These are phyloP conservation scores for Thamnaconus septentrionalis DNA, from an alignment of 2,113 vertebrate species.

Conservation along the genomic window DNA sequence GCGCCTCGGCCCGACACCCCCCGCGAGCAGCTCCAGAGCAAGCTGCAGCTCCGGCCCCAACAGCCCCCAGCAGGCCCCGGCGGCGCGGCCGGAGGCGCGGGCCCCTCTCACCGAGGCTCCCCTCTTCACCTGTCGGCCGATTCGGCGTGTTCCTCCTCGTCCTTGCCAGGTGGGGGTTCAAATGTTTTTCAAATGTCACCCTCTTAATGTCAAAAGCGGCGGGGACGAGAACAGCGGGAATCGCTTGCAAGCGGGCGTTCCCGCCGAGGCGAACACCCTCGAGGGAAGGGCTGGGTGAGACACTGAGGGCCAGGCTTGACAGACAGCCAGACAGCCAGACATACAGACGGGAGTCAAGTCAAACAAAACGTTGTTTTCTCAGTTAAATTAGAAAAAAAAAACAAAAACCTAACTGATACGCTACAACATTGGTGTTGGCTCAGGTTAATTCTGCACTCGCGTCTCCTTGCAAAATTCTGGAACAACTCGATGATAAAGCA, in stretches of 20 bases:
- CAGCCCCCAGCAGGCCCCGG: constrained; percentile 36
- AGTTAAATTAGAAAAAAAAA: constrained; percentile 20
- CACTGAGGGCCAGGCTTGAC: constrained; percentile 6
- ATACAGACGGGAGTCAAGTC: constrained; percentile 19
- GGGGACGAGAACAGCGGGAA: constrained; percentile 62
- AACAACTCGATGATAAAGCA: constrained; percentile 2
- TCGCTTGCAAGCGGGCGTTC: constrained; percentile 38
- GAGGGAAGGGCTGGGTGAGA: constrained; percentile 47
- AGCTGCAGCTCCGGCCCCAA: constrained; percentile 41
- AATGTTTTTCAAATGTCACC: constrained; percentile 44
- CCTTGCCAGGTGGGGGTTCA: constrained; percentile 69
- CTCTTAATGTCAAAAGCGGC: constrained; percentile 57
- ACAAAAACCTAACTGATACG: constrained; percentile 18
- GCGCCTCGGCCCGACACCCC: constrained; percentile 21
- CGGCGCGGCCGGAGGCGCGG: constrained; percentile 36
- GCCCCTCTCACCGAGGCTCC: constrained; percentile 51
- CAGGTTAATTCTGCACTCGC: constrained; percentile 34
- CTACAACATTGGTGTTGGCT: constrained; percentile 2
- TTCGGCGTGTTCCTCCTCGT: constrained; percentile 55
- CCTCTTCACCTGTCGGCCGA: constrained; percentile 43
- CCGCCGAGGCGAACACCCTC: constrained; percentile 46
- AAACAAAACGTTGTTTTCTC: constrained; percentile 27
- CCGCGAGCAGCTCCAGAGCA: constrained; percentile 14
- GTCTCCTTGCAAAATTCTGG: constrained; percentile 8
- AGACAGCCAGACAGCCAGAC: background rate